phyloP scores from a whole-genome alignment of 2,113 vertebrate species.

The Sminthopsis crassicaudata region DNA sequence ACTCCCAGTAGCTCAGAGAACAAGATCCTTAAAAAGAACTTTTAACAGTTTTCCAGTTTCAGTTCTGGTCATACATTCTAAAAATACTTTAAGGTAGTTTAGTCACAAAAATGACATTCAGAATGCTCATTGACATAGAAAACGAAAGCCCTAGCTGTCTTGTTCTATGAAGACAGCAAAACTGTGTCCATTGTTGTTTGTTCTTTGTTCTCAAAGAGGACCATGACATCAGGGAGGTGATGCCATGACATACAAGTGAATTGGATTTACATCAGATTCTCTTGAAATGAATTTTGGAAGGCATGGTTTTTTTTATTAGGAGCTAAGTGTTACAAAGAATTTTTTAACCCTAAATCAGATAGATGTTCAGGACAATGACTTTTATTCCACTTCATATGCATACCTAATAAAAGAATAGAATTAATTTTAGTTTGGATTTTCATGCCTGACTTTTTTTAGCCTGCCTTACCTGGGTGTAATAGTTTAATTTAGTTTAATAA shows the following conservation, averaged over 20 bases:
- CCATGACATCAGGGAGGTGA: too few relatives aligned
- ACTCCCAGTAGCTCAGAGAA: conserved; percentile 3
- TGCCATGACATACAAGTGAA: too few relatives aligned
- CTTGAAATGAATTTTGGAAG: background rate
- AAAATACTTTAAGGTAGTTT: conserved; percentile 41
- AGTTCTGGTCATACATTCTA: conserved; percentile 48
- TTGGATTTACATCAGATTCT: background rate
- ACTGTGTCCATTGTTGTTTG: background rate
- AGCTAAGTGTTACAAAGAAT: background rate
- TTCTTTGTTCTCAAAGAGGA: too few relatives aligned
- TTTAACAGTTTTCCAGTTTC: conserved; percentile 1
- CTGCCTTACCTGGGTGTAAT: background rate
- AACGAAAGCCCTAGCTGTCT: conserved; percentile 25
- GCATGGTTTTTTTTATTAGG: background rate
- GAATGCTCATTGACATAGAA: background rate
- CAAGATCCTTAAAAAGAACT: background rate
- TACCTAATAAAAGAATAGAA: background rate
- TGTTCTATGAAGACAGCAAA: background rate
- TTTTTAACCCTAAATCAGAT: background rate
- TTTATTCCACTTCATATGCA: background rate
- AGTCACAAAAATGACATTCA: background rate
- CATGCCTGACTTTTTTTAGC: background rate
- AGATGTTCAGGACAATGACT: background rate
- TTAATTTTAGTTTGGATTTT: background rate
- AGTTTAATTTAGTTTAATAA: background rate